Evolutionary conservation across 2,888 invertebrate genomes (phyloP).

Genomic region (Bombylius major): DNA sequence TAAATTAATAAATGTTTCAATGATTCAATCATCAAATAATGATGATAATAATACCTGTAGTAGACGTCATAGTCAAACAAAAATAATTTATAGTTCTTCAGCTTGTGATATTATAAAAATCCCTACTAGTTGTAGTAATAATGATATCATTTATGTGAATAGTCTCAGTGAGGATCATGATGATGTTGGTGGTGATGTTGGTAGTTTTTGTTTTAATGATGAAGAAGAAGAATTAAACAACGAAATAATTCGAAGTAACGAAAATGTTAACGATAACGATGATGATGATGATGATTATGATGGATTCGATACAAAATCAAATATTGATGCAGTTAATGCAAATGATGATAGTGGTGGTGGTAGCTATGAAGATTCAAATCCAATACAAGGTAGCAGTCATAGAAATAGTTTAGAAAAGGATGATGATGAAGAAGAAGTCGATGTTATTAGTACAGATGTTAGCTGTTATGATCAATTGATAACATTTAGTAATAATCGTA

Average conservation of each 20-base stretch:
- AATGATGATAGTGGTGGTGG: constrained; percentile 36
- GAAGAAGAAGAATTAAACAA: background rate
- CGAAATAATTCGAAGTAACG: no score
- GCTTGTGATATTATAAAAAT: constrained; percentile 25
- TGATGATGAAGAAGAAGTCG: constrained; percentile 29
- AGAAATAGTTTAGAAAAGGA: constrained; percentile 35
- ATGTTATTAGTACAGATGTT: constrained; percentile 35
- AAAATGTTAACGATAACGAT: background rate
- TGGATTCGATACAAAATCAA: constrained; percentile 27
- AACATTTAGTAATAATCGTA: constrained; percentile 3
- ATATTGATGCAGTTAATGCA: constrained; percentile 32
- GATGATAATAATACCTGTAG: background rate
- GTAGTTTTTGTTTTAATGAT: background rate
- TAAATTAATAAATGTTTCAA: background rate
- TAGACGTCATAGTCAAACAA: background rate
- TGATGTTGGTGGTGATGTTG: constrained; percentile 8
- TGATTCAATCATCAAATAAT: background rate
- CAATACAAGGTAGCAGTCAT: constrained; percentile 29
- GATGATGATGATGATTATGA: constrained; percentile 25
- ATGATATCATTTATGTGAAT: constrained; percentile 28
- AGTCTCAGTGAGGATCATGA: constrained; percentile 17
- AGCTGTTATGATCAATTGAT: constrained; percentile 33
- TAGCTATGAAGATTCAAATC: constrained; percentile 35
- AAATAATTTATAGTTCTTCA: constrained; percentile 4
- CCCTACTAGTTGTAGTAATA: constrained; percentile 31